Percentiles rank a stretch among this genome's conserved stretches.
phyloP scores from a whole-genome alignment of 2,113 vertebrate species.

The Isurus oxyrinchus region DNA sequence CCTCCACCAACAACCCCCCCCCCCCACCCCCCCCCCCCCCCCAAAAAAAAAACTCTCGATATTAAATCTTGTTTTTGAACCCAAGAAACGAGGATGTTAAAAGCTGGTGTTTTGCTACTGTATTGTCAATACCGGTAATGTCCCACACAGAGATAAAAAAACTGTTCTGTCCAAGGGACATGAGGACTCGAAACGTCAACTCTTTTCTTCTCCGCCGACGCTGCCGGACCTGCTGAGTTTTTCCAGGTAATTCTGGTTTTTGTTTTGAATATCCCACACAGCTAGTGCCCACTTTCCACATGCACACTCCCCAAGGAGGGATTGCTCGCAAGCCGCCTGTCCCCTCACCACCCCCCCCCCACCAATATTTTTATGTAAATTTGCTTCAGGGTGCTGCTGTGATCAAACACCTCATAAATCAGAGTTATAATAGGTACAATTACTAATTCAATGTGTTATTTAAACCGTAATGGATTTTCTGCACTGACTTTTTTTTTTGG shows the following conservation, averaged over 20 bases:
- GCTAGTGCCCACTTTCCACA: not conserved
- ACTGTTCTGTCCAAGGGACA: too few relatives aligned
- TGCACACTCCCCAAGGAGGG: not conserved
- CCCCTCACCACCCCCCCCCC: too few relatives aligned
- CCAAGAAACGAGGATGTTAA: not conserved
- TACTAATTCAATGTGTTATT: conserved; percentile 29
- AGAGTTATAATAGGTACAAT: not conserved
- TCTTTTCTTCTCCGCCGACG: too few relatives aligned
- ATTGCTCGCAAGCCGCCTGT: not conserved
- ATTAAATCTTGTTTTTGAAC: not conserved
- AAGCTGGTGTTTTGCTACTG: not conserved
- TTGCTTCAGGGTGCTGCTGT: not conserved
- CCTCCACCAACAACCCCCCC: not conserved
- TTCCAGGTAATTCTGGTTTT: too few relatives aligned
- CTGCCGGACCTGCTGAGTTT: too few relatives aligned
- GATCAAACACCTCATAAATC: not conserved
- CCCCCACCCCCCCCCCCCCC: too few relatives aligned
- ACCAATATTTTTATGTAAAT: not conserved
- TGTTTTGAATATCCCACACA: too few relatives aligned
- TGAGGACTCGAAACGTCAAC: too few relatives aligned
- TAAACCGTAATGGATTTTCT: conserved; percentile 16
- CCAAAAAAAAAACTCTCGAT: not conserved
- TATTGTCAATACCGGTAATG: not conserved
- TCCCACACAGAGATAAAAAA: too few relatives aligned
- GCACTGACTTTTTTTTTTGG: not conserved